phyloP scores from a whole-genome alignment of 1,140 invertebrate species.

The Euwallacea similis region DNA sequence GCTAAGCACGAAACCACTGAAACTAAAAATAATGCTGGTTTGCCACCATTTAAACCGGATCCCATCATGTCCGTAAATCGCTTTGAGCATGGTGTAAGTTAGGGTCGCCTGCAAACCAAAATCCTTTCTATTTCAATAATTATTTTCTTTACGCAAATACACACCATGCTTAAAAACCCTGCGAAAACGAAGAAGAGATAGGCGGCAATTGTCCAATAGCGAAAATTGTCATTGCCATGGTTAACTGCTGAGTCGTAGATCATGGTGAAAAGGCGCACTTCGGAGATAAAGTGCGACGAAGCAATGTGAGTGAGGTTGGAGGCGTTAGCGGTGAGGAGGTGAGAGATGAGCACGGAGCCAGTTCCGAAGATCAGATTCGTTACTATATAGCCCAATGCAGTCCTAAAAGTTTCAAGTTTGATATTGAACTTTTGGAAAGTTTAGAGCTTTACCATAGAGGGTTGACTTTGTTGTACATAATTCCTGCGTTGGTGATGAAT shows the following conservation, averaged over 20 bases:
- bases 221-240: conserved; percentile 45
- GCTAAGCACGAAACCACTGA: conserved; percentile 52
- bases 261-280: conserved; percentile 54
- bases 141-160: conserved; percentile 15
- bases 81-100: conserved; percentile 56
- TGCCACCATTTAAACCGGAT: conserved; percentile 53
- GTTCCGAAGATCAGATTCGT: conserved; percentile 55
- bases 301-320: conserved; percentile 24
- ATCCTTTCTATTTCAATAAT: not conserved
- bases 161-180: conserved; percentile 59
- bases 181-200: conserved; percentile 55
- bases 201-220: conserved; percentile 53
- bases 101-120: conserved; percentile 54
- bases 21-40: conserved; percentile 47
- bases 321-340: conserved; percentile 50
- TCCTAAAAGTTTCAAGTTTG: conserved; percentile 45
- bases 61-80: conserved; percentile 53
- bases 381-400: conserved; percentile 54
- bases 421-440: not conserved
- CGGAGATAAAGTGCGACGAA: conserved; percentile 45
- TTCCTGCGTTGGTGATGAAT: conserved; percentile 61
- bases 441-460: conserved; percentile 58
- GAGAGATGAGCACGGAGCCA: conserved; percentile 52
- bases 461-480: conserved; percentile 60
- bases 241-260: conserved; percentile 55